Base-by-base conservation (phyloP, 2,888 invertebrate genomes). In the Ectemnius continuus region DNA sequence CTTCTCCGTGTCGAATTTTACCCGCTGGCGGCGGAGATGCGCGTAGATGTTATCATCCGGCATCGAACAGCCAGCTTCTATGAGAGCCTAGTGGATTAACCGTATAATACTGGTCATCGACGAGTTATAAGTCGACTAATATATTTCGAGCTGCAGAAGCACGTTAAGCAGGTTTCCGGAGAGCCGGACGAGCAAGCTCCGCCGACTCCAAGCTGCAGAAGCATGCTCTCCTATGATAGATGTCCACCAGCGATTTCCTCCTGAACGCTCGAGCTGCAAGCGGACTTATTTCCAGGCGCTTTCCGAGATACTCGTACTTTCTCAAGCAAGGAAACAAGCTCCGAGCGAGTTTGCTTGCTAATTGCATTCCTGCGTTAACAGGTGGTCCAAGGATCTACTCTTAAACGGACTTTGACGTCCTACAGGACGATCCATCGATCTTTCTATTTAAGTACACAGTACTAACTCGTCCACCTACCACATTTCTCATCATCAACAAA, bases 121-220 rank as follows among this genome's bases (percentile, higher is more conserved):
- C 74, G 60, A 74, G 67, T 61, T 76, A 75, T 72, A 76, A 74
- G 66, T 45, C 59, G 70, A 70, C 60, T 75, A 73, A 81, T 73
- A 73, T 75, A 81, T 81, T 81, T 81, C 72, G 64, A 73, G 69
- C 60, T 66, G 63, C 69, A 13, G 67, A 67, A 79, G 79, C 73
- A 69, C 65, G 81, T 81, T 72, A 64, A 81, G 81, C 81, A 79
- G 76, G 81, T 81, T 79, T 77, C 75, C 66, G 16, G 64, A 59
- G 62, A 59, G 62, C 68, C 59, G 65, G 60, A 63, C 66, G 58
- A 52, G 52, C 14, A 1, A 26, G 70, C 59, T 67, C 68, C 63
- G 67, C 60, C 63, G 69, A 69, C 70, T 36, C 68, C 59, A 76
- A 71, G 64, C 48, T 69, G 69, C 66, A 70, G 20, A 59, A 66